A percentile compares a stretch with the other conserved stretches of the same genome.
phyloP scores from a whole-genome alignment of 2,113 vertebrate species.

The Varanus komodoensis region DNA sequence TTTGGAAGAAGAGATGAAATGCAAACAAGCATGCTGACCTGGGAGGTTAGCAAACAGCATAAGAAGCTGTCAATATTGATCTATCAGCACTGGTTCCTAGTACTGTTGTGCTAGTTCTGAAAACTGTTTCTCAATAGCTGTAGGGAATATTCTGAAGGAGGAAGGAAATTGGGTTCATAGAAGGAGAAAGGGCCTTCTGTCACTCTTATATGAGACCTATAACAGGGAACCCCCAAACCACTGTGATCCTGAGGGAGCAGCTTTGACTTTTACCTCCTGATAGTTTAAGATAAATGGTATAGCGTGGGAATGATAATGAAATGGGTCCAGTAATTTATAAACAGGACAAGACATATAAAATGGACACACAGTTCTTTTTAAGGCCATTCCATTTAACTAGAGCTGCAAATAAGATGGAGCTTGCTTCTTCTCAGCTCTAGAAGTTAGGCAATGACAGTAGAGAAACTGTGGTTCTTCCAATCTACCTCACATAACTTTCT shows the following conservation, averaged over 20 bases:
- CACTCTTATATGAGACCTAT: not conserved
- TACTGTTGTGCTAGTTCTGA: rapidly evolving
- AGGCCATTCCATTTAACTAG: not conserved
- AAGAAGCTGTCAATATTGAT: slow-evolving; percentile 10
- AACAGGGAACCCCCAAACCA: slow-evolving; percentile 15
- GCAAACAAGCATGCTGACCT: not conserved
- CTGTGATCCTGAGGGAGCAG: rapidly evolving
- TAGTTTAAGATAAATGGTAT: slow-evolving; percentile 18
- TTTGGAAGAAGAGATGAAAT: not conserved
- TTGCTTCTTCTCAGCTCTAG: not conserved
- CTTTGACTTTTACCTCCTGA: slow-evolving; percentile 18
- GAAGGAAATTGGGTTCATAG: not conserved
- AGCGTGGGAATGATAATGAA: not conserved
- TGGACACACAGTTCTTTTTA: not conserved
- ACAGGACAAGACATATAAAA: not conserved
- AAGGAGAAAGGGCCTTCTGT: not conserved
- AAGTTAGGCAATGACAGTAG: not conserved
- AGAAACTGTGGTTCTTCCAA: not conserved
- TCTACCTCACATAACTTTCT: slow-evolving; percentile 47
- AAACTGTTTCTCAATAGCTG: not conserved
- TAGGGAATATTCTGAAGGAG: not conserved
- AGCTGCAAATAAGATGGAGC: not conserved
- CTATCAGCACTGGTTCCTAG: slow-evolving; percentile 6
- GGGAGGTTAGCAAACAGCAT: slow-evolving; percentile 1
- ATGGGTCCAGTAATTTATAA: not conserved